These are phyloP conservation scores for Siderastrea siderea DNA, from an alignment of 92 coral and sea anemone genomes.

Conservation along the genomic window DNA sequence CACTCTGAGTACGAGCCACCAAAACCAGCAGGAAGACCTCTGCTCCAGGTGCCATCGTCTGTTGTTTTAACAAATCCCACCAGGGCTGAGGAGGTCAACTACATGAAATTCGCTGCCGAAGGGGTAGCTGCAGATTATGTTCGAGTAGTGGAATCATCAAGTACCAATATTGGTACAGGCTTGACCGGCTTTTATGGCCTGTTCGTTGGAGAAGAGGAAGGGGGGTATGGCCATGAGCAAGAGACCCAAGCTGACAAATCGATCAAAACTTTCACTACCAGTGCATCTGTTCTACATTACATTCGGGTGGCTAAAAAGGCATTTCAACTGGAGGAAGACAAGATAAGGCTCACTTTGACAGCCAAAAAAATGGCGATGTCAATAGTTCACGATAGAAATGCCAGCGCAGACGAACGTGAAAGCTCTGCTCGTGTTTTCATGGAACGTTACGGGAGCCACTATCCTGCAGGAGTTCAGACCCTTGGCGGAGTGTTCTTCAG, in stretches of 20 bases:
- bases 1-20: constrained; percentile 43
- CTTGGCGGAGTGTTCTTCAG: constrained; percentile 65
- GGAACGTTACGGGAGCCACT: constrained; percentile 54
- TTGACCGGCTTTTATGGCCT: constrained; percentile 39
- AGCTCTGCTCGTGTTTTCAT: constrained; percentile 36
- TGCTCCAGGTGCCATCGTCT: constrained; percentile 26
- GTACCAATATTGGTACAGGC: constrained; percentile 38
- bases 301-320: constrained; percentile 44
- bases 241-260: background rate
- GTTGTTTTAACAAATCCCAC: constrained; percentile 10
- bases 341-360: constrained; percentile 12
- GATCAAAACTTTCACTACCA: background rate
- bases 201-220: constrained; percentile 35
- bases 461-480: constrained; percentile 56
- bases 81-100: constrained; percentile 4
- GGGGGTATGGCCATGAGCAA: background rate
- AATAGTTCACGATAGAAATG: background rate
- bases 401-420: background rate
- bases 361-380: constrained; percentile 37
- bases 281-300: constrained; percentile 46
- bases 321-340: constrained; percentile 37
- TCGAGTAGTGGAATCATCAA: constrained; percentile 33
- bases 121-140: constrained; percentile 36
- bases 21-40: constrained; percentile 21
- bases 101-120: constrained; percentile 20